Evolutionary conservation across 1,140 invertebrate genomes (phyloP), one percentile per base, ranked within the genome.

Genomic region (Sycophila sp.): DNA sequence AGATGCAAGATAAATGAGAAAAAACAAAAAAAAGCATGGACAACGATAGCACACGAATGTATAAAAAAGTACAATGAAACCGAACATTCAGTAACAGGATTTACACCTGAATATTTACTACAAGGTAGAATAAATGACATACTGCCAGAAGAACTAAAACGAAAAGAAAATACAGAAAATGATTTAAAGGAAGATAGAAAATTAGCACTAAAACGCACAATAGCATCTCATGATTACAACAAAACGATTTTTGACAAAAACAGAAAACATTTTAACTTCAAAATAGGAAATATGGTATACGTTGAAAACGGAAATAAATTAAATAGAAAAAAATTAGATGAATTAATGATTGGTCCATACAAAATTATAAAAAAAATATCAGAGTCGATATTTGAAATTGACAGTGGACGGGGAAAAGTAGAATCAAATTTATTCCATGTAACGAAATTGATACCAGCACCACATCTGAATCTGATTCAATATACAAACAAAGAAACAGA

Each of bases 231-330:
- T 45, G 58, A 76, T 36, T 76, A 76, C 28, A 78, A 76, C 59
- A 76, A 78, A 71, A 66, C n/a, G 63, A 34, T 65, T 36, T 78
- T 60, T 60, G 73, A 78, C 59, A 28, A 59, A 66, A 24, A 71
- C 47, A 69, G 72, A 51, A 68, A 63, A 64, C 26, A 77, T 24
- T 47, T 63, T 45, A 19, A 59, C 7, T 75, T 74, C 1, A 69
- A 78, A 5, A 56, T 72, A 17, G 73, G 60, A 32, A 71, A 78
- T 42, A 22, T 67, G 10, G 73, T 78, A 30, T 77, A 75, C 22
- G 55, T 78, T 10, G 75, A 78, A 77, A 78, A 78, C 69, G 72
- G 73, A 1, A 74, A 75, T 40, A 42, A 51, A 56, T 26, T 76
- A 49, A 76, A 78, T 40, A 76, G 75, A 47, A 74, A 26, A 28